These are phyloP conservation scores for Ascaphus truei DNA, from an alignment of 2,113 vertebrate genomes.

Conservation along the genomic window DNA sequence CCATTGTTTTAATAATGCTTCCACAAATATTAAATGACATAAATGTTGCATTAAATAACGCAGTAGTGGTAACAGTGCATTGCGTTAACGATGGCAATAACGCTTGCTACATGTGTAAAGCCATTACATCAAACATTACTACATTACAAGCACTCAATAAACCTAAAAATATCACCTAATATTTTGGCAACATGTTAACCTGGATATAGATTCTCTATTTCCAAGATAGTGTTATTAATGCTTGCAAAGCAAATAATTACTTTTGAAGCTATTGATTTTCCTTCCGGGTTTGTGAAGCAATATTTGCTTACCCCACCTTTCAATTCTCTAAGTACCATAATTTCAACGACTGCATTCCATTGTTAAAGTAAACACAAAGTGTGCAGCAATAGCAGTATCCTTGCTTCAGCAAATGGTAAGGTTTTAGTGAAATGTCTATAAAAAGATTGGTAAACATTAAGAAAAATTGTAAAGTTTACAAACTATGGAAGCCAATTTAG, in stretches of 20 bases:
- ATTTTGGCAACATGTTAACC: constrained; percentile 10
- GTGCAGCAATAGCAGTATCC: neutral
- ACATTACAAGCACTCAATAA: neutral
- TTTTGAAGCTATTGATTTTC: constrained; percentile 8
- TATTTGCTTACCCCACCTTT: constrained; percentile 24
- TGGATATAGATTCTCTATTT: neutral
- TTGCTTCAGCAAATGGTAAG: too few relatives aligned
- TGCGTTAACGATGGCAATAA: too few relatives aligned
- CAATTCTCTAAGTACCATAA: constrained; percentile 3
- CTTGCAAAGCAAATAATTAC: neutral
- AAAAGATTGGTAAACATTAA: too few relatives aligned
- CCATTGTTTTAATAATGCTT: too few relatives aligned
- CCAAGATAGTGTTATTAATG: constrained; percentile 15
- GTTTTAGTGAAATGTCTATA: too few relatives aligned
- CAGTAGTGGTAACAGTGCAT: too few relatives aligned
- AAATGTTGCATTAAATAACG: too few relatives aligned
- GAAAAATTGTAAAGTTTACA: too few relatives aligned
- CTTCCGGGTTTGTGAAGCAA: neutral
- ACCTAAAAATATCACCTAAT: constrained; percentile 2
- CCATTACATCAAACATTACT: neutral
- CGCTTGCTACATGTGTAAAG: too few relatives aligned
- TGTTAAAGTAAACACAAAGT: constrained; percentile 1
- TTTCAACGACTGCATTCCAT: constrained; percentile 21
- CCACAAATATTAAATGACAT: too few relatives aligned
- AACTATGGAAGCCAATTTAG: too few relatives aligned